Percentiles rank a stretch among this genome's conserved stretches.
Conservation (phyloP, 2,888 invertebrate species). For the Macaria notata region DNA sequence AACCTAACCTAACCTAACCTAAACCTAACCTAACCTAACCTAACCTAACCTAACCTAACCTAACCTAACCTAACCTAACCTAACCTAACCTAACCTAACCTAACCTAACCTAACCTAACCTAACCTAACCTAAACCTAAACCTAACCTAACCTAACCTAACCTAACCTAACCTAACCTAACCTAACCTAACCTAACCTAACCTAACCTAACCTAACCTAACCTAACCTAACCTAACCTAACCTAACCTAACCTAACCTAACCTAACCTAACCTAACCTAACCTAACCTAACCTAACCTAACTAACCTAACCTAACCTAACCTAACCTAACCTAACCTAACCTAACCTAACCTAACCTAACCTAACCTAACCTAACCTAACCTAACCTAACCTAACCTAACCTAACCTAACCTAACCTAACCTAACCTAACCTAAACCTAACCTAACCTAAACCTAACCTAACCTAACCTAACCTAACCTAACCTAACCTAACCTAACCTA, state of each 20-base stretch:
- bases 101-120: constrained; percentile 19
- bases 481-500: constrained; percentile 5
- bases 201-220: constrained; percentile 9
- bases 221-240: constrained; percentile 4
- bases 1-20: constrained; percentile 7
- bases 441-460: constrained; percentile 3
- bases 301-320: constrained; percentile 4
- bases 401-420: constrained; percentile 4
- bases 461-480: constrained; percentile 5
- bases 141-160: constrained; percentile 13
- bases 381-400: constrained; percentile 4
- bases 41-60: constrained; percentile 28
- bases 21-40: constrained; percentile 18
- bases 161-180: constrained; percentile 19
- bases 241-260: constrained; percentile 4
- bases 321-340: constrained; percentile 4
- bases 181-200: constrained; percentile 23
- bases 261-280: constrained; percentile 4
- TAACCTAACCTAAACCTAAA: constrained; percentile 5
- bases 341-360: constrained; percentile 4
- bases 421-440: constrained; percentile 4
- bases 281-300: constrained; percentile 4
- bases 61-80: constrained; percentile 21
- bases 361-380: constrained; percentile 4
- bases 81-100: constrained; percentile 1